Conservation (phyloP, 2,797 vertebrate species). For the Monodelphis domestica region DNA sequence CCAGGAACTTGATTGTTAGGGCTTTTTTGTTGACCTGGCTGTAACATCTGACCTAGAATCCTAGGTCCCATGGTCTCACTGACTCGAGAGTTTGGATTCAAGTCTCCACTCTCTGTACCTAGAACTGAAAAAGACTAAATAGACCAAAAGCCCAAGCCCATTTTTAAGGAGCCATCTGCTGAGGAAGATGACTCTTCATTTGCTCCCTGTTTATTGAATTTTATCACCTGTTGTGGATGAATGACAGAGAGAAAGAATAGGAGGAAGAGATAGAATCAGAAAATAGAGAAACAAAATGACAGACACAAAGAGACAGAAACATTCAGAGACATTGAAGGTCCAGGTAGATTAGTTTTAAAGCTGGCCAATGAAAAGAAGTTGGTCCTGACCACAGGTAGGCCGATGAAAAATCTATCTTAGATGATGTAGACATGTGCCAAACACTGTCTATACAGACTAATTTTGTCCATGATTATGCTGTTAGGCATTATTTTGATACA, state of each 20-base stretch:
- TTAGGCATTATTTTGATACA: background rate
- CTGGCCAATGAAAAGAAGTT: background rate
- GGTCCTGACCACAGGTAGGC: background rate
- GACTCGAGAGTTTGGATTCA: background rate
- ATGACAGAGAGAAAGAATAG: background rate
- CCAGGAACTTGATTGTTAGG: background rate
- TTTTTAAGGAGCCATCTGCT: background rate
- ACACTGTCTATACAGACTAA: background rate
- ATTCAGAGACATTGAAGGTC: too few species aligned
- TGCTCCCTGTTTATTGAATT: background rate
- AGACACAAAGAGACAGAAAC: too few species aligned
- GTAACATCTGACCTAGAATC: background rate
- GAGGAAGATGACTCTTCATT: background rate
- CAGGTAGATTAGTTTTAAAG: background rate
- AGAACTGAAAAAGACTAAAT: background rate
- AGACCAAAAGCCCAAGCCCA: background rate
- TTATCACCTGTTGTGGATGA: background rate
- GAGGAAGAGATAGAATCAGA: background rate
- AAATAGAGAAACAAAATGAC: background rate
- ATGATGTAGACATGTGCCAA: background rate
- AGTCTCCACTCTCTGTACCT: background rate
- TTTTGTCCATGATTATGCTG: background rate
- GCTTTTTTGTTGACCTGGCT: background rate
- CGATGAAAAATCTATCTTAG: background rate
- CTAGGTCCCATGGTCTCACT: background rate